Evolutionary conservation across 2,888 invertebrate species (phyloP), one percentile per base, ranked within the genome.

Genomic region (Agrochola litura): DNA sequence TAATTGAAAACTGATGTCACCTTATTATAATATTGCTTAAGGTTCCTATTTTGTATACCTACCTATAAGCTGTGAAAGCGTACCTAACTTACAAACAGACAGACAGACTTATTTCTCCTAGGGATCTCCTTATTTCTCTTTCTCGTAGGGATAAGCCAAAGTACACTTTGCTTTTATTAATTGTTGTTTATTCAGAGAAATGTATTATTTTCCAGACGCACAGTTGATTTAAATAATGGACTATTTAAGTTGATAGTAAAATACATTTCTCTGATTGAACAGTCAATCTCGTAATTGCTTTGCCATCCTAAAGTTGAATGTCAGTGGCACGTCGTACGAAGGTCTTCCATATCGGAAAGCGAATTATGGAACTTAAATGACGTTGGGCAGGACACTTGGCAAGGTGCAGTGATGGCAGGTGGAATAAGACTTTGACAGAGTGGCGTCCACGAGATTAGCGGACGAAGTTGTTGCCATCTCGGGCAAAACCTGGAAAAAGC

Each of bases 1-100:
- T 60, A n/a, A 60, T 60, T 68, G 22, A 41, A 77, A 30, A 76
- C 16, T 71, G 14, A 41, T 63, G 37, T 41, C 25, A 70, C 46
- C 30, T n/a, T n/a, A n/a, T 8, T 25, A 8, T 58, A 58, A 25
- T 58, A 56, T 25, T 56, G n/a, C 56, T 56, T 54, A 54, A 54
- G 1, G 54, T 52, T 52, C 52, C 0, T 4, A 56, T 22, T 4
- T 58, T n/a, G 9, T 54, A 54, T 19, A 22, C n/a, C 10, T 56
- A 54, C n/a, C n/a, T 56, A n/a, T 22, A 56, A 25, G 14, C 58
- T 14, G 14, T 25, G 14, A 58, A n/a, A 58, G 14, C 25, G 14
- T 25, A 14, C 1, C 12, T n/a, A 54, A 3, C 49, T 49, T 19
- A 49, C 8, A 54, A 22, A 49, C 19, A 49, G 0, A 52, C 52